phyloP scores from a whole-genome alignment of 2,797 vertebrate species.

The Lithobates sylvaticus region DNA sequence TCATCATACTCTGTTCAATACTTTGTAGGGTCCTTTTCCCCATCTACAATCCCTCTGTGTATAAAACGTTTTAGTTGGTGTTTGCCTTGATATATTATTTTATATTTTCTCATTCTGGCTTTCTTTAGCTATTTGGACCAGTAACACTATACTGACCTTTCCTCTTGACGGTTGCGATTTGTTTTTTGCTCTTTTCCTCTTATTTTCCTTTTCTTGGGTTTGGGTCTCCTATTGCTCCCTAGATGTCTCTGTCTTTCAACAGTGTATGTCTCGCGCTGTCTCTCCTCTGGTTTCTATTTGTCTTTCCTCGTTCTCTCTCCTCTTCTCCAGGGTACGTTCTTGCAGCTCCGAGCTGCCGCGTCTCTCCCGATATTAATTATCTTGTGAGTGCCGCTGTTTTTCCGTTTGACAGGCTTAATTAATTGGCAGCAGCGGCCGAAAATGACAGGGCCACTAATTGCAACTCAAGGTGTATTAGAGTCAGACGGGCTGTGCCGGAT shows the following conservation, averaged over 20 bases:
- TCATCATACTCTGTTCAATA: neutral
- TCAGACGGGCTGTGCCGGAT: conserved; percentile 73
- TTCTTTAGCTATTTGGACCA: neutral
- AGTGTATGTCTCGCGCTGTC: conserved; percentile 36
- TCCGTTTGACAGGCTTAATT: conserved; percentile 86
- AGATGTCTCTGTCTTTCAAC: conserved; percentile 11
- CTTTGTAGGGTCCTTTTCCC: neutral
- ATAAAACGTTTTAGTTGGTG: neutral
- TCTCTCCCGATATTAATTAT: conserved; percentile 93
- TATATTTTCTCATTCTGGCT: neutral
- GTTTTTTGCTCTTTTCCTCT: conserved; percentile 56
- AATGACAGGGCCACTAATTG: conserved; percentile 92
- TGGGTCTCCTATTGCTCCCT: conserved; percentile 28
- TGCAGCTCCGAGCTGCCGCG: conserved; percentile 64
- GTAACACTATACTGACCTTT: neutral
- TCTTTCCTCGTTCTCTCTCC: conserved; percentile 47
- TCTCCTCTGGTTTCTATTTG: conserved; percentile 48
- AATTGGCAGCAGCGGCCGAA: conserved; percentile 83
- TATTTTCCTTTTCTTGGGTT: neutral
- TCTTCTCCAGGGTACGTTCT: conserved; percentile 59
- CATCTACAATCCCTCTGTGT: neutral
- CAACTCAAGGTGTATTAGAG: conserved; percentile 82
- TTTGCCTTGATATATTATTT: too few relatives aligned
- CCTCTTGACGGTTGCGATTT: neutral
- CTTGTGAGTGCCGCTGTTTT: conserved; percentile 80